Evolutionary conservation across 2,888 invertebrate species (phyloP).

Genomic region (Syrphus vitripennis): DNA sequence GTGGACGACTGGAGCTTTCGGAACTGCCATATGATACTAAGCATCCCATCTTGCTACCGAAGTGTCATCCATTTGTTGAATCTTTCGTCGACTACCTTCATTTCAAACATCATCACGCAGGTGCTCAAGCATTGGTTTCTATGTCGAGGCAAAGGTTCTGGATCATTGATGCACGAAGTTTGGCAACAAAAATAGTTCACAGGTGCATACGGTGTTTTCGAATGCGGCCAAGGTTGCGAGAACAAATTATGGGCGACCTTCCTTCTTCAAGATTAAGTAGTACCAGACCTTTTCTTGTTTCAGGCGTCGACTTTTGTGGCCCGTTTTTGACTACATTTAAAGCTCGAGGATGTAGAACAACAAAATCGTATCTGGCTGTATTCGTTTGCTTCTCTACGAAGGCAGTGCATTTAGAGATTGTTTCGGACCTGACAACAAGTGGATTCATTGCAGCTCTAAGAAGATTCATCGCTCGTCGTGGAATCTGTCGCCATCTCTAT

Average conservation of each 20-base stretch:
- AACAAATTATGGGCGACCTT: constrained; percentile 62
- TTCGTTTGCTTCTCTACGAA: too few species aligned
- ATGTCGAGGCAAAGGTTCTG: constrained; percentile 49
- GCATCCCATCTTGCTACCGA: too few species aligned
- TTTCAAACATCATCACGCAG: constrained; percentile 35
- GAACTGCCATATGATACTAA: too few species aligned
- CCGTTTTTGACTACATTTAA: constrained; percentile 12
- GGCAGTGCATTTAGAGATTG: constrained; percentile 64
- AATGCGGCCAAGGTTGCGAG: constrained; percentile 41
- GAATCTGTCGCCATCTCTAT: constrained; percentile 20
- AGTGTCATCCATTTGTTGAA: too few species aligned
- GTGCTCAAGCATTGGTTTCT: constrained; percentile 44
- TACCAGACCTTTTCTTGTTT: constrained; percentile 39
- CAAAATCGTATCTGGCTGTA: constrained; percentile 48
- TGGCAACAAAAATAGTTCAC: constrained; percentile 28
- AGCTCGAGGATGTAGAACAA: not conserved
- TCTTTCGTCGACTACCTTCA: constrained; percentile 29
- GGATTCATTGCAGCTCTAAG: constrained; percentile 40
- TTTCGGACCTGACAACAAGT: constrained; percentile 53
- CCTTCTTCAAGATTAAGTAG: constrained; percentile 41
- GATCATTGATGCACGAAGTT: constrained; percentile 49
- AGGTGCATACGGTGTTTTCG: constrained; percentile 50
- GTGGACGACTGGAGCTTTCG: constrained; percentile 73
- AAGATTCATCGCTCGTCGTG: constrained; percentile 38
- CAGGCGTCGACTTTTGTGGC: constrained; percentile 47